Evolutionary conservation across 2,888 invertebrate species (phyloP), one percentile per base, ranked within the genome.

Genomic region (Hipparchia sbordonii): DNA sequence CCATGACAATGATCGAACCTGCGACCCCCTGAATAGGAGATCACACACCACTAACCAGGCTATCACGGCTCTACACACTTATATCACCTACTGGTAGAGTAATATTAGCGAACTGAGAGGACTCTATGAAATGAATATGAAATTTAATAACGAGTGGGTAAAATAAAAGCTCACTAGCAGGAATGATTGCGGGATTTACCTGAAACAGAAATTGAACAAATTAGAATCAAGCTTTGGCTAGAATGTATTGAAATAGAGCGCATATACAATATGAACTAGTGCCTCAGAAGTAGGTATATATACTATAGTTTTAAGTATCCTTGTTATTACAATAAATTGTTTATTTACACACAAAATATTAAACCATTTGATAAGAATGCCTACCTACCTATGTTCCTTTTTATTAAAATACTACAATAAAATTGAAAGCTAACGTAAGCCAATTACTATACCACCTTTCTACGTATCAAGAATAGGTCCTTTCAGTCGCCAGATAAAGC

Each of bases 191-290:
- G 52, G 39, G 52, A 54, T 66, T 56, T 45, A 66, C 66, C 66
- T 66, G 66, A 54, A 66, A 66, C 45, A 52, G 54, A 66, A 66
- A 66, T 13, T 66, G 39, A 39, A 66, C n/a, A 39, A 45, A 66
- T 66, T 56, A 66, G 8, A 54, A 10, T 7, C 8, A 63, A 48
- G 45, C 60, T 61, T 61, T 61, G 12, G 45, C 39, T 12, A 61
- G 7, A 45, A 45, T 61, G 1, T 45, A 12, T 39, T 39, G 12
- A 60, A 60, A 60, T 39, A n/a, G 39, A 9, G 39, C 39, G 12
- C 59, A 6, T 12, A n/a, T 6, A 13, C 12, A 60, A 60, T 45
- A 12, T 39, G 2, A 6, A 56, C 5, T 46, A 46, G 46, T 6
- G 4, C 4, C 46, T 46, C 6, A 46, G 46, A 9, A n/a, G n/a